Conservation (phyloP, 2,888 invertebrate species). For the Timandra comae region DNA sequence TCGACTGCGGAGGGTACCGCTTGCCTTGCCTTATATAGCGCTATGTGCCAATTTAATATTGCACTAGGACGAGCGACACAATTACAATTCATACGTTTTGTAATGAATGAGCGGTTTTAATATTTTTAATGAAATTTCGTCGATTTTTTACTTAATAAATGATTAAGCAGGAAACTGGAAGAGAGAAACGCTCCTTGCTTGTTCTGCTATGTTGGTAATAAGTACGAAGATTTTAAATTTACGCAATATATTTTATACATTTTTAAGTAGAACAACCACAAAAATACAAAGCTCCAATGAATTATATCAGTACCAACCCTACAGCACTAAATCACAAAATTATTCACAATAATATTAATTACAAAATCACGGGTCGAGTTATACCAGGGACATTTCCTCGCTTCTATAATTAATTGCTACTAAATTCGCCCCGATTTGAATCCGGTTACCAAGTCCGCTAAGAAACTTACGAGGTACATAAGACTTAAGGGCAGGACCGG, state of each 20-base stretch:
- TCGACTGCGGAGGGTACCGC: slow-evolving; percentile 64
- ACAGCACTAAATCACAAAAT: slow-evolving; percentile 46
- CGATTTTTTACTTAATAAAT: slow-evolving; percentile 6
- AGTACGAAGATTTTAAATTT: not conserved
- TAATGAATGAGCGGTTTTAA: slow-evolving; percentile 6
- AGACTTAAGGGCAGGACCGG: slow-evolving; percentile 75
- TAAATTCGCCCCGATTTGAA: slow-evolving; percentile 77
- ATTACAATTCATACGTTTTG: slow-evolving; percentile 16
- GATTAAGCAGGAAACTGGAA: too few species aligned
- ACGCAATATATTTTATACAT: too few species aligned
- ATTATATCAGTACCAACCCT: slow-evolving; percentile 27
- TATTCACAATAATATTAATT: slow-evolving; percentile 62
- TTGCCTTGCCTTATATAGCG: slow-evolving; percentile 60
- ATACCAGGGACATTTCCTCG: slow-evolving; percentile 64
- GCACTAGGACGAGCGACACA: slow-evolving; percentile 34
- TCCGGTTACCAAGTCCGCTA: slow-evolving; percentile 74
- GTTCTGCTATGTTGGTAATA: too few species aligned
- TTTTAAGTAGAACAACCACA: too few species aligned
- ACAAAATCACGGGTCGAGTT: slow-evolving; percentile 56
- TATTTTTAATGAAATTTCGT: not conserved
- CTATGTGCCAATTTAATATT: slow-evolving; percentile 71
- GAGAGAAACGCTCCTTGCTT: too few species aligned
- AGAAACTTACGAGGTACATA: slow-evolving; percentile 77
- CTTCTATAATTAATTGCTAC: slow-evolving; percentile 75
- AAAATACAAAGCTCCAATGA: too few species aligned